Evolutionary conservation across 2,113 vertebrate genomes (phyloP), one percentile per base, ranked within the genome.

Genomic region (Nothobranchius kuhntae): DNA sequence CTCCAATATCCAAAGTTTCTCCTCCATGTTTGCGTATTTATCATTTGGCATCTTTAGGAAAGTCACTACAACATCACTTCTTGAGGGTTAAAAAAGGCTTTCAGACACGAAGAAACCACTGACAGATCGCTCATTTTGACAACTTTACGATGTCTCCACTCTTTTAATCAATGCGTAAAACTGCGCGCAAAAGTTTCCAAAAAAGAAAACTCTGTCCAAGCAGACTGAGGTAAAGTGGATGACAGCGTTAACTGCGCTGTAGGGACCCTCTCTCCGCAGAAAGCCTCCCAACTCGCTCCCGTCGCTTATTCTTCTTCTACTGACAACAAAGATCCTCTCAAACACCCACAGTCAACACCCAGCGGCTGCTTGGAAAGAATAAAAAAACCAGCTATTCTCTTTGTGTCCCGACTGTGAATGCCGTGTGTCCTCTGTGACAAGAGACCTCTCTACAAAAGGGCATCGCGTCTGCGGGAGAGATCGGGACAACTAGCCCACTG

Each of bases 1-100:
- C 84, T 98, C 95, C 79, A 98, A 82, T 86, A 98, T 96, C 86
- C 93, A 94, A 54, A 96, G 90, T 88, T 94, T 96, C 78, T 95
- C 94, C 89, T 97, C 95, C 95, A 96, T 96, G 86, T 94, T 92
- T 77, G 87, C 69, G 65, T 87, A 83, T 80, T 82, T 90, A 82
- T 92, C 87, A 63, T 82, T 70, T 59, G 91, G 91, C 92, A 94
- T 92, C 73, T 69, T 90, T 87, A 15, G 50, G 6, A 1, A 44
- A 63, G 21, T 21, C 21, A 66, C 53, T 69, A 71, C 75, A 44
- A 46, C 52, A 7, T 7, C 0, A 42, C 17, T 40, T 55, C 6
- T 57, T 46, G 9, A 50, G 56, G 48, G 36, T 55, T 35, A 51
- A 2, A 9, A 9, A 65, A 4, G 14, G 36, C 50, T 7, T 10